Percentiles rank a stretch among this genome's conserved stretches.
Conservation (phyloP, 2,888 invertebrate genomes). For the Strigamia transsilvanica region DNA sequence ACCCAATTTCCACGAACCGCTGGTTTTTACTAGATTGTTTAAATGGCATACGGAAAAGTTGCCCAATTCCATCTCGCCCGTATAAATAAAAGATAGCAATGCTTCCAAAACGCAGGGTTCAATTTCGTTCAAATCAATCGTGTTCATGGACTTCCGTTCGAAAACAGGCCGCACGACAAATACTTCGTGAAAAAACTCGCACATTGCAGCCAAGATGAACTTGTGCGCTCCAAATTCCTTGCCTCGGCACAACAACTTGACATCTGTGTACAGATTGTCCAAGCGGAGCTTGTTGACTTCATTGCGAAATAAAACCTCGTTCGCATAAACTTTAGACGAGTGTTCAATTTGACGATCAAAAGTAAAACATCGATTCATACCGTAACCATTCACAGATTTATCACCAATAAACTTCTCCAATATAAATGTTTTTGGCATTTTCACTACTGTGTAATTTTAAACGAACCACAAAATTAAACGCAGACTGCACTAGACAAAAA, state of each 20-base stretch:
- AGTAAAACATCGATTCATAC: conserved; percentile 2
- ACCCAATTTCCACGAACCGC: background rate
- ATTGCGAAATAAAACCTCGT: conserved; percentile 28
- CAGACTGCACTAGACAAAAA: conserved; percentile 7
- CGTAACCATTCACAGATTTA: background rate
- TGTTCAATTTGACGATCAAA: conserved; percentile 18
- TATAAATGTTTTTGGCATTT: conserved; percentile 33
- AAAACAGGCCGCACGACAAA: conserved; percentile 22
- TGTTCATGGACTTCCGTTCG: conserved; percentile 11
- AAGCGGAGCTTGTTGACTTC: conserved; percentile 23
- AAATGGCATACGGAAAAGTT: background rate
- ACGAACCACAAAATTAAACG: background rate
- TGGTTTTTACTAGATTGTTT: background rate
- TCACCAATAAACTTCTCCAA: background rate
- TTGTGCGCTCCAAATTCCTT: conserved; percentile 23
- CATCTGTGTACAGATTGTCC: conserved; percentile 5
- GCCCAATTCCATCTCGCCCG: conserved; percentile 5
- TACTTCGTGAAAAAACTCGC: conserved; percentile 35
- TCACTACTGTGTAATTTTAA: conserved; percentile 12
- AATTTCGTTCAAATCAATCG: background rate
- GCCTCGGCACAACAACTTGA: background rate
- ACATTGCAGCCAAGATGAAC: conserved; percentile 24
- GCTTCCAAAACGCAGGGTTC: conserved; percentile 38
- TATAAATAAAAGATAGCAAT: conserved; percentile 5
- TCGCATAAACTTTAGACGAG: conserved; percentile 6